Evolutionary conservation across 1,140 invertebrate genomes (phyloP).

Genomic region (Brachionus paranguensis): DNA sequence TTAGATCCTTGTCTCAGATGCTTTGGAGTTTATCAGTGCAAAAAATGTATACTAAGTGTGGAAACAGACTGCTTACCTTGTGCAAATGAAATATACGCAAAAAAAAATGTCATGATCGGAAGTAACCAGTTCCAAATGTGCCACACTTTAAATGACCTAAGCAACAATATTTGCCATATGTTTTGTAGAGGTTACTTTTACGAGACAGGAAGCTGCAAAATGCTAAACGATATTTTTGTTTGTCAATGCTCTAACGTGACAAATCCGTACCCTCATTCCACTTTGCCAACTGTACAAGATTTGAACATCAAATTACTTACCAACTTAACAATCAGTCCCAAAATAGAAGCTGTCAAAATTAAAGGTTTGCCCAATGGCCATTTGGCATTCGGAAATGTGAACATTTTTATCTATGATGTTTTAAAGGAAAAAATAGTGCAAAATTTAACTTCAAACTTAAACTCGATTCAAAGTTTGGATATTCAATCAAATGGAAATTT

Average conservation of each 20-base stretch:
- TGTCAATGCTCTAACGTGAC: neutral
- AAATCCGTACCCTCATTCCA: neutral
- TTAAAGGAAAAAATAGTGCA: neutral
- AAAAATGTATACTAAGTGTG: neutral
- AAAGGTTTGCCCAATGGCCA: neutral
- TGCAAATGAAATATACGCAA: neutral
- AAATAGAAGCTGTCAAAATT: neutral
- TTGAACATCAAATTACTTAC: neutral
- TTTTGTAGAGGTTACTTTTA: neutral
- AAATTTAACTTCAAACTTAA: neutral
- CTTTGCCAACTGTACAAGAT: neutral
- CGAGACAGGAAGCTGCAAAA: neutral
- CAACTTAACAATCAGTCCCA: neutral
- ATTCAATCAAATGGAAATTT: neutral
- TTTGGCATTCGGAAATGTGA: neutral
- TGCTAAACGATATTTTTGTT: neutral
- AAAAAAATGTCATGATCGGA: neutral
- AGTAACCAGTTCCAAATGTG: neutral
- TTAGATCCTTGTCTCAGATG: neutral
- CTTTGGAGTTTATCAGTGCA: neutral
- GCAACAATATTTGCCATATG: neutral
- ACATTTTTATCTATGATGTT: neutral
- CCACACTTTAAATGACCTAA: neutral
- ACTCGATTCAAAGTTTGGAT: neutral
- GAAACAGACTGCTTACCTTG: neutral